These are phyloP conservation scores for Perca schrenkii DNA, from an alignment of 2,113 vertebrate species.

Conservation along the genomic window DNA sequence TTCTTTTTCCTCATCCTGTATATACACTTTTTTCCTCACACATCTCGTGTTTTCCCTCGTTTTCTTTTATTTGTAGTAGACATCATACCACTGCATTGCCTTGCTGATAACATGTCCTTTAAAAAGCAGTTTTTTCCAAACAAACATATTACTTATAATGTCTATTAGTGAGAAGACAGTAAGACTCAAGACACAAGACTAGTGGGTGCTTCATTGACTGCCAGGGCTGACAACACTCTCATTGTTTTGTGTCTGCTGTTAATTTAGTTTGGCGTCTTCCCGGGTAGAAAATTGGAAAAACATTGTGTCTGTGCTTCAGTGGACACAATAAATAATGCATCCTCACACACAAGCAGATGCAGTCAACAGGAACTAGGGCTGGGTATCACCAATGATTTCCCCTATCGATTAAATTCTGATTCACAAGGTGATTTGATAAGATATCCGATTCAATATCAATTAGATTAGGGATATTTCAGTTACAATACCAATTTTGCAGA, in stretches of 20 bases:
- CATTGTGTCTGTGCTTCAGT: constrained; percentile 50
- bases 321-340: constrained; percentile 39
- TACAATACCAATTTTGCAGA: neutral
- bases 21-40: neutral
- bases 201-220: constrained; percentile 20
- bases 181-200: neutral
- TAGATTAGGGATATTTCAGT: no score
- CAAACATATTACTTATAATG: constrained; percentile 31
- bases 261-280: constrained; percentile 67
- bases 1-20: neutral
- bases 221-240: constrained; percentile 16
- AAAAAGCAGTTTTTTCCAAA: neutral
- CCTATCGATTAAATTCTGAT: no score
- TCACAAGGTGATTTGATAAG: no score
- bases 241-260: constrained; percentile 48
- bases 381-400: no score
- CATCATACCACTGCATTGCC: neutral
- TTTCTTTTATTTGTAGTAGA: neutral
- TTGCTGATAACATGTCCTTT: constrained; percentile 1
- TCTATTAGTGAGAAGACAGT: constrained; percentile 11
- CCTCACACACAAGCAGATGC: constrained; percentile 24
- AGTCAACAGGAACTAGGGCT: neutral
- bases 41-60: neutral
- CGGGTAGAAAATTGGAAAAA: constrained; percentile 67
- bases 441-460: no score